A percentile compares a stretch with the other conserved stretches of the same genome.
These are phyloP conservation scores for Fistularia tabacaria DNA, from an alignment of 2,797 vertebrate species.

Conservation along the genomic window DNA sequence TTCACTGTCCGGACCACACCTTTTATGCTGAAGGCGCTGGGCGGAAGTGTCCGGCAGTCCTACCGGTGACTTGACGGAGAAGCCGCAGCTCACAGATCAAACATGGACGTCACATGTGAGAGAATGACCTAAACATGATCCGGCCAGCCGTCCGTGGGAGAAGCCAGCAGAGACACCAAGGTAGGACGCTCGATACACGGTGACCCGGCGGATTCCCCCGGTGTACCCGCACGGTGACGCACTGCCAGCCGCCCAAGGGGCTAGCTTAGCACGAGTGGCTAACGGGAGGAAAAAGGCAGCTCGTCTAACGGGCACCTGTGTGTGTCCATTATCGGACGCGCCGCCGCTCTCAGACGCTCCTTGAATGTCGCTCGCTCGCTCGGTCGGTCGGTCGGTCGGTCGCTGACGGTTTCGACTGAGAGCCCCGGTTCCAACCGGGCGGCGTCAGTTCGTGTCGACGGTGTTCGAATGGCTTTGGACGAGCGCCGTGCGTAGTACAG, in stretches of 20 bases:
- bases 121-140: slow-evolving; percentile 62
- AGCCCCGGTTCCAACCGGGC: neutral
- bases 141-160: slow-evolving; percentile 33
- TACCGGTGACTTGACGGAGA: neutral
- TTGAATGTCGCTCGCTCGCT: neutral
- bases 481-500: too few relatives aligned
- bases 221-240: neutral
- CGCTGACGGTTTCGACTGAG: neutral
- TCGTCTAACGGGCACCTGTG: slow-evolving; percentile 2
- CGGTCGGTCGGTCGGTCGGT: neutral
- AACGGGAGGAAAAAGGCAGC: neutral
- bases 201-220: neutral
- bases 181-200: slow-evolving; percentile 34
- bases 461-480: too few relatives aligned
- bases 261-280: neutral
- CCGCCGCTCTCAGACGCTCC: slow-evolving; percentile 1
- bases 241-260: neutral
- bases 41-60: slow-evolving; percentile 17
- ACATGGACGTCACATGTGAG: slow-evolving; percentile 63
- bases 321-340: slow-evolving; percentile 43
- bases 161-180: slow-evolving; percentile 54
- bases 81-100: slow-evolving; percentile 18
- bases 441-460: too few relatives aligned
- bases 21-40: slow-evolving; percentile 21
- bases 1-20: too few relatives aligned